Evolutionary conservation across 2,888 invertebrate genomes (phyloP).

Genomic region (Axea sp.): DNA sequence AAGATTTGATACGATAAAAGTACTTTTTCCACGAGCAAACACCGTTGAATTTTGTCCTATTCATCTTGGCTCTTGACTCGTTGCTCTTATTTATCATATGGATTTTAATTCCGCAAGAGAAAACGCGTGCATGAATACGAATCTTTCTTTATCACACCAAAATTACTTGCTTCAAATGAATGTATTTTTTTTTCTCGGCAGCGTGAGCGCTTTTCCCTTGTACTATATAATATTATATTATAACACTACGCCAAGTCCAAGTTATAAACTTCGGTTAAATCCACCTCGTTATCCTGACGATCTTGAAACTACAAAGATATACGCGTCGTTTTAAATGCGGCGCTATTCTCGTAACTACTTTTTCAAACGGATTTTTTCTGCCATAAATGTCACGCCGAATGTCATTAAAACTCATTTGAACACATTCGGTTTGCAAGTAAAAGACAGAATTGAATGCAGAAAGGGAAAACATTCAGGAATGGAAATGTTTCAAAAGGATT

Average conservation of each 20-base stretch:
- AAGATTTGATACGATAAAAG: constrained; percentile 53
- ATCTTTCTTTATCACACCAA: constrained; percentile 47
- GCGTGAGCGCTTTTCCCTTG: constrained; percentile 6
- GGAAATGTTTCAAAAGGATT: constrained; percentile 33
- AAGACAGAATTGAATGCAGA: no score
- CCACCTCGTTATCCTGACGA: constrained; percentile 37
- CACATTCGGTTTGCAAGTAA: constrained; percentile 6
- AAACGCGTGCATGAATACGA: constrained; percentile 52
- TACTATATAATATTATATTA: constrained; percentile 37
- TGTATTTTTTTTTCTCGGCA: constrained; percentile 45
- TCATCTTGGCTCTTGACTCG: constrained; percentile 54
- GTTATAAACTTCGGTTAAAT: constrained; percentile 42
- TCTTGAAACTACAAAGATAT: constrained; percentile 39
- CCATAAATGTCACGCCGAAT: constrained; percentile 33
- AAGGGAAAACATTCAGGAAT: constrained; percentile 17
- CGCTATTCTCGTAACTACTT: constrained; percentile 17
- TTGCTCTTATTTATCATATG: constrained; percentile 55
- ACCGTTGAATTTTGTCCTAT: constrained; percentile 41
- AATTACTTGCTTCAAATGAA: constrained; percentile 51
- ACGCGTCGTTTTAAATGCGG: constrained; percentile 22
- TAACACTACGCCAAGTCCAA: constrained; percentile 31
- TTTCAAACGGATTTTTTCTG: constrained; percentile 23
- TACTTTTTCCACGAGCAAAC: constrained; percentile 30
- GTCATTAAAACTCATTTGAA: constrained; percentile 38
- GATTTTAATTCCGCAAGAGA: constrained; percentile 51